Evolutionary conservation across 2,888 invertebrate genomes (phyloP), one percentile per base, ranked within the genome.

Genomic region (Ochropleura plecta): DNA sequence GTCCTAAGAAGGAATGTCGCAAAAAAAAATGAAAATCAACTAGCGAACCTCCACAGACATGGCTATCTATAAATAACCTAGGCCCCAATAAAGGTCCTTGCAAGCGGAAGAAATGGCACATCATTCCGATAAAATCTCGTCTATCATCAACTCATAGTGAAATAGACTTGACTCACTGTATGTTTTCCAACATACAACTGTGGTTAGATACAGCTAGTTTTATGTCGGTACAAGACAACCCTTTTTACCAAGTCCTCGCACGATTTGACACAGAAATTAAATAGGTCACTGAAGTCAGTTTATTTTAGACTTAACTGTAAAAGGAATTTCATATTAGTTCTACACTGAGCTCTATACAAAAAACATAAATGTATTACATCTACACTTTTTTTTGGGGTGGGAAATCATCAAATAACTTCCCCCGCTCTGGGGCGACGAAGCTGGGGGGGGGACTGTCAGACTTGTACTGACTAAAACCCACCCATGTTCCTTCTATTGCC

Each of bases 261-360:
- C 78, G 53, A 78, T 60, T 68, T 82, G 57, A 64, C 63, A 69
- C 59, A 80, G 14, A 68, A 59, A 62, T 18, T 42, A 82, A 55
- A 64, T 70, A n/a, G 83, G 79, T 30, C 70, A 69, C 44, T 42
- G 44, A 40, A 49, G n/a, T 12, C 49, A 59, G 40, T 65, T 20
- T 60, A 65, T 51, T 55, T 55, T 62, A 65, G 10, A 49, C 18
- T 48, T 16, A n/a, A 53, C 20, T 57, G 20, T 48, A 59, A 81
- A 48, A 60, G 30, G 42, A 46, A 42, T 48, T 4, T 51, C 46
- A 6, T 53, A 81, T 79, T 71, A 59, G 18, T 40, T 10, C 46
- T 12, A 51, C 14, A 46, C 10, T 42, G 46, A 59, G 51, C 9
- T 44, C 20, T 46, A 30, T 30, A 30, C 30, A 30, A 30, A 30